Evolutionary conservation across 2,113 vertebrate species (phyloP).

Genomic region (Chlamydotis undulata): DNA sequence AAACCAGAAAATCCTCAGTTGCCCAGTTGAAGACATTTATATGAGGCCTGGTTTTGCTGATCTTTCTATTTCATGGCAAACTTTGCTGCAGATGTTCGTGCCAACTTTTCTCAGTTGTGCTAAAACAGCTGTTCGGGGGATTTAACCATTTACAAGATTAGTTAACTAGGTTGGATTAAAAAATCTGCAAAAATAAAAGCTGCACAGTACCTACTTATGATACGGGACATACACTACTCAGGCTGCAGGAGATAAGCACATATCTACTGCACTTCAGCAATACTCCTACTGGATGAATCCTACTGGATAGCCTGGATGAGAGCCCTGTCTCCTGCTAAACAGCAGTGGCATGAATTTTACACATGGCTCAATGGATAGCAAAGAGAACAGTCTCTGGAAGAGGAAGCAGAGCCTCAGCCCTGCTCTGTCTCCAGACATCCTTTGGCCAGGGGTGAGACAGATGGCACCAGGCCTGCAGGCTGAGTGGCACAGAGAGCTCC

Average conservation of each 20-base stretch:
- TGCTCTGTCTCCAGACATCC: rapidly evolving
- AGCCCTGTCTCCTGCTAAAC: not conserved
- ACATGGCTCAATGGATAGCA: rapidly evolving
- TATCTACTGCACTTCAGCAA: not conserved
- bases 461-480: not conserved
- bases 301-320: not conserved
- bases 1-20: not conserved
- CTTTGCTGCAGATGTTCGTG: not conserved
- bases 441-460: not conserved
- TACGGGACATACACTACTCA: not conserved
- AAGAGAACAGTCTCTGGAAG: not conserved
- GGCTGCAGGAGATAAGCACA: not conserved
- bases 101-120: not conserved
- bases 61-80: not conserved
- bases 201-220: not conserved
- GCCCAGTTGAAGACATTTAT: not conserved
- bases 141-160: not conserved
- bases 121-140: not conserved
- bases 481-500: rapidly evolving
- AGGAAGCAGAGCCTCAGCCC: not conserved
- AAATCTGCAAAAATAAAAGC: not conserved
- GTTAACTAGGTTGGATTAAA: not conserved
- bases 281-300: not conserved
- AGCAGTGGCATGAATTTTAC: not conserved
- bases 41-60: not conserved